Evolutionary conservation across 2,797 vertebrate species (phyloP).

Genomic region (Sparus aurata): DNA sequence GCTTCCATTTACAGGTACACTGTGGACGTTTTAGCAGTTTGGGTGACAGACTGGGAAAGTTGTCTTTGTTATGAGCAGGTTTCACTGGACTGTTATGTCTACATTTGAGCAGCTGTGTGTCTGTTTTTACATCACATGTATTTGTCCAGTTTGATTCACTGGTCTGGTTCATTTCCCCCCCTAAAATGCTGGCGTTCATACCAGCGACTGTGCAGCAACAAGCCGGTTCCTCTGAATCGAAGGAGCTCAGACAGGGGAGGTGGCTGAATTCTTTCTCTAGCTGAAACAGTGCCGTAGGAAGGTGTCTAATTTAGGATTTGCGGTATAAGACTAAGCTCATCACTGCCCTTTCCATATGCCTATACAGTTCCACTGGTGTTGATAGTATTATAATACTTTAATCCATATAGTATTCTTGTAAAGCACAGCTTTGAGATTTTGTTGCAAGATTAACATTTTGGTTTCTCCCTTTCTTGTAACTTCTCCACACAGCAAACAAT

Average conservation of each 20-base stretch:
- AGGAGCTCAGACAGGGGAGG: neutral
- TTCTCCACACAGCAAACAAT: neutral
- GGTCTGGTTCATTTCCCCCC: neutral
- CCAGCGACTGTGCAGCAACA: neutral
- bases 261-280: neutral
- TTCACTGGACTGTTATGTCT: neutral
- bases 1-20: neutral
- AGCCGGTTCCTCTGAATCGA: neutral
- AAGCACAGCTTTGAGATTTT: neutral
- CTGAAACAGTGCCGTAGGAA: neutral
- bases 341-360: too few species aligned
- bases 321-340: neutral
- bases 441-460: neutral
- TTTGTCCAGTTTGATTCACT: neutral
- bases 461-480: neutral
- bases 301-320: neutral
- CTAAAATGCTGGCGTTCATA: neutral
- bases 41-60: neutral
- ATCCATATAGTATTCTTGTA: too few species aligned
- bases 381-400: neutral
- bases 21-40: neutral
- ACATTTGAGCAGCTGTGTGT: neutral
- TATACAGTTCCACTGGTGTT: neutral
- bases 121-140: neutral
- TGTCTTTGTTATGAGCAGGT: neutral